Evolutionary conservation across 1,140 invertebrate genomes (phyloP).

Genomic region (Plodia interpunctella): DNA sequence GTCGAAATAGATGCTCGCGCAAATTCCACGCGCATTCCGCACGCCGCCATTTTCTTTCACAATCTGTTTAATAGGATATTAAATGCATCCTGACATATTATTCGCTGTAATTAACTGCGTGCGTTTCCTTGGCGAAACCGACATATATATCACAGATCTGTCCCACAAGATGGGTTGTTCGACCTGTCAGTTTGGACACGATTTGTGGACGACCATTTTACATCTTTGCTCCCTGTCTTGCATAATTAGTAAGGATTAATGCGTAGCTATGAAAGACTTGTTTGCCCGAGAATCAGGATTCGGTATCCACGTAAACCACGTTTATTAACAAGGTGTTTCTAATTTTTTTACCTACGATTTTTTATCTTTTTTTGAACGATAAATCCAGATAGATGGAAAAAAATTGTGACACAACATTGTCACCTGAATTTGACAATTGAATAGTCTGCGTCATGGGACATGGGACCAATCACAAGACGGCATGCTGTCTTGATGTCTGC

Average conservation of each 20-base stretch:
- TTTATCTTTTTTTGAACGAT: too few relatives aligned
- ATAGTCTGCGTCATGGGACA: too few relatives aligned
- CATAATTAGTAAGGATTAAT: constrained; percentile 72
- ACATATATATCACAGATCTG: constrained; percentile 62
- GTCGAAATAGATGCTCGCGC: background rate
- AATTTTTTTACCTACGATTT: too few relatives aligned
- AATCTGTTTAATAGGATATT: constrained; percentile 54
- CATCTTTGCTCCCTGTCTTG: constrained; percentile 61
- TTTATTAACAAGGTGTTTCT: constrained; percentile 8
- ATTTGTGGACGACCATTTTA: constrained; percentile 69
- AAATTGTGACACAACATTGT: too few relatives aligned
- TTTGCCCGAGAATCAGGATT: constrained; percentile 29
- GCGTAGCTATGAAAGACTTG: constrained; percentile 55
- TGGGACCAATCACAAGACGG: too few relatives aligned
- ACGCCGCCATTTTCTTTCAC: constrained; percentile 41
- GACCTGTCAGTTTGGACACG: constrained; percentile 61
- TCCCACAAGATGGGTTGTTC: constrained; percentile 63
- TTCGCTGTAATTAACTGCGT: constrained; percentile 63
- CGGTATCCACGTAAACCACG: constrained; percentile 9
- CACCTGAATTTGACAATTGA: too few relatives aligned
- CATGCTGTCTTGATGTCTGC: too few relatives aligned
- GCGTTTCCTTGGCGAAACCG: constrained; percentile 47
- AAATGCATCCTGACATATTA: constrained; percentile 58
- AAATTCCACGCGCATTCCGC: constrained; percentile 18
- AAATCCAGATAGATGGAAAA: too few relatives aligned